Conservation (phyloP, 2,113 vertebrate genomes). For the Antechinus stuartii region DNA sequence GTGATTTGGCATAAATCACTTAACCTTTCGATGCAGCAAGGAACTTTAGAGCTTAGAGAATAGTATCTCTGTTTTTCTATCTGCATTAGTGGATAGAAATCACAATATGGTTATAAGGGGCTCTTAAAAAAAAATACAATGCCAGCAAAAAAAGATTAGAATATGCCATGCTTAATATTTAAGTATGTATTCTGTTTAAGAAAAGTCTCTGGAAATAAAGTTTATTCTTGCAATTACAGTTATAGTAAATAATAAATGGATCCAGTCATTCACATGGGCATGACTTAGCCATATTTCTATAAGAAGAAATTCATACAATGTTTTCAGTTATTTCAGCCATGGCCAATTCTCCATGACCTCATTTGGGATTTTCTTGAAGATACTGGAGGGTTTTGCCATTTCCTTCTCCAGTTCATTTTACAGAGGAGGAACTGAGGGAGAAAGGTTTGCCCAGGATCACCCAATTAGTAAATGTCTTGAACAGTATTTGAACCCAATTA, state of each 20-base stretch:
- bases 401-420: background rate
- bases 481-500: too few species aligned
- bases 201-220: background rate
- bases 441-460: background rate
- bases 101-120: background rate
- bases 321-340: background rate
- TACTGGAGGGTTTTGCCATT: background rate
- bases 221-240: background rate
- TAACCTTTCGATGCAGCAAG: background rate
- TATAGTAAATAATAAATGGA: background rate
- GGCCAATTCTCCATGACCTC: background rate
- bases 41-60: background rate
- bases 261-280: background rate
- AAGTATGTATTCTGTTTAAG: background rate
- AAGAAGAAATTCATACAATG: background rate
- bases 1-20: background rate
- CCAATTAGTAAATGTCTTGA: background rate
- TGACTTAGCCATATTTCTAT: background rate
- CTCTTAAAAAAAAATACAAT: background rate
- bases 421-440: too few species aligned
- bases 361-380: background rate
- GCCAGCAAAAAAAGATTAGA: background rate
- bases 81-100: background rate
- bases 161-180: background rate
- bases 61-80: background rate